A percentile compares a stretch with the other conserved stretches of the same genome.
Evolutionary conservation across 2,888 invertebrate genomes (phyloP).

Genomic region (Polymixis lichenea): DNA sequence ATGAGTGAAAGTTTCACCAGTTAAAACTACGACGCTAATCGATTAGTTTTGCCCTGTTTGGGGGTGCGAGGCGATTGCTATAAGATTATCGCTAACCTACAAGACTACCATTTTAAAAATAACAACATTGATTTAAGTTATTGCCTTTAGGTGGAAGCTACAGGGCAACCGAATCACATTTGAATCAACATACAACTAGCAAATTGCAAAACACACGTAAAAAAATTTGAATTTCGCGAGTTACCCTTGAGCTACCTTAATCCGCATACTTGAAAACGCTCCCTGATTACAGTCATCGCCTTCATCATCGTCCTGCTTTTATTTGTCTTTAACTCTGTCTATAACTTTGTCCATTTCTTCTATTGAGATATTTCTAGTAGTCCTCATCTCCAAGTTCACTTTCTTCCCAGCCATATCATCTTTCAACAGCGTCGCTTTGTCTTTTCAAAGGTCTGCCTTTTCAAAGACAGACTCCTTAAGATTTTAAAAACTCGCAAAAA

Average conservation of each 20-base stretch:
- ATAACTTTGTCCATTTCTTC: too few species aligned
- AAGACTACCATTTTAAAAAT: neutral
- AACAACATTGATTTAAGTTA: neutral
- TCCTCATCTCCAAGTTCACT: neutral
- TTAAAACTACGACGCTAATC: conserved; percentile 18
- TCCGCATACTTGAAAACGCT: neutral
- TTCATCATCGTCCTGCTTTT: neutral
- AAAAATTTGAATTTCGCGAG: too few species aligned
- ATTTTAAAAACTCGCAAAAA: neutral
- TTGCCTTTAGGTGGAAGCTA: neutral
- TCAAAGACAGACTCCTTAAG: neutral
- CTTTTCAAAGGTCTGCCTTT: neutral
- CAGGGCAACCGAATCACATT: too few species aligned
- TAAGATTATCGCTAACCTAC: neutral
- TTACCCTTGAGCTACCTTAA: too few species aligned
- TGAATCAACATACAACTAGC: too few species aligned
- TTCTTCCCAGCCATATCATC: neutral
- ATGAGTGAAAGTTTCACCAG: conserved; percentile 20
- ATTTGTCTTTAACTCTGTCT: neutral
- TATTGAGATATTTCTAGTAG: neutral
- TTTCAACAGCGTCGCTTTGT: neutral
- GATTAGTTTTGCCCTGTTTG: neutral
- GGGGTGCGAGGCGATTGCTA: neutral
- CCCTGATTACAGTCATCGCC: neutral
- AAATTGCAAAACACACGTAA: too few species aligned